Conservation (phyloP, 2,888 invertebrate genomes). For the Erpobdella octoculata region DNA sequence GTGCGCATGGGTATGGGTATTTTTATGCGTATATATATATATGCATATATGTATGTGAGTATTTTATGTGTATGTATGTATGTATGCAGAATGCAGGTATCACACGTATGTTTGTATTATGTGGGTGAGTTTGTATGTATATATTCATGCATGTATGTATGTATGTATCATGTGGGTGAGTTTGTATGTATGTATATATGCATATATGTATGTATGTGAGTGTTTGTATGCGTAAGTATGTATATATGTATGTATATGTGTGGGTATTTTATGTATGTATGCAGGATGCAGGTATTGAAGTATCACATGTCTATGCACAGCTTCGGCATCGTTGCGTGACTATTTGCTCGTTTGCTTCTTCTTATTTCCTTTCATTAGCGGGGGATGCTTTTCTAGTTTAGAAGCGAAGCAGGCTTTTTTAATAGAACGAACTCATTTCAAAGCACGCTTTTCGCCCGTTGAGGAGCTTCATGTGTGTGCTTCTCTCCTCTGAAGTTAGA, state of each 20-base stretch:
- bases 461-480: no score
- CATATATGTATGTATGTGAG: constrained; percentile 8
- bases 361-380: no score
- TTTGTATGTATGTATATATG: constrained; percentile 6
- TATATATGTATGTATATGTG: constrained; percentile 15
- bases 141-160: neutral
- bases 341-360: no score
- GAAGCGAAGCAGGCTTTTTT: no score
- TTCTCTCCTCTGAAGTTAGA: no score
- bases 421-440: no score
- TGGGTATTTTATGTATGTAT: neutral
- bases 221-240: constrained; percentile 1
- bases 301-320: no score
- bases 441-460: no score
- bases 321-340: no score
- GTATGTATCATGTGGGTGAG: neutral
- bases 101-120: neutral
- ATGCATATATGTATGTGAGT: no score
- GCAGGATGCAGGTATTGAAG: no score
- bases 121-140: neutral
- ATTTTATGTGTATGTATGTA: neutral
- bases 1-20: neutral
- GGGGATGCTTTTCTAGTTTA: no score
- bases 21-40: neutral
- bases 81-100: neutral